Percentiles rank a stretch among this genome's conserved stretches.
Evolutionary conservation across 2,113 vertebrate species (phyloP).

Genomic region (Neomonachus schauinslandi): DNA sequence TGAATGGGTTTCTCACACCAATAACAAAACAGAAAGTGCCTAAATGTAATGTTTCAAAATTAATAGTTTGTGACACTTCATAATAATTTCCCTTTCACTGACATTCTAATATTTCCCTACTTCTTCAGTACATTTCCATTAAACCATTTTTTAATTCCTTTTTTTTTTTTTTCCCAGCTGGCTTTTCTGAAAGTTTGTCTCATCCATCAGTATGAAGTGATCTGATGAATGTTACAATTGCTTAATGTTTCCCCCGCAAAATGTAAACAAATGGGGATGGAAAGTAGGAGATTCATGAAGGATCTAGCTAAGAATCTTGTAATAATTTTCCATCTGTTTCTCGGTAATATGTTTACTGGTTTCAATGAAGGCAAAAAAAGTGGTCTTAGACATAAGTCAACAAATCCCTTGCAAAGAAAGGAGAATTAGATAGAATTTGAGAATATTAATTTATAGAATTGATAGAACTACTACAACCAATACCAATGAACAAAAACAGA

Average conservation of each 20-base stretch:
- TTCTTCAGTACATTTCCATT: not conserved
- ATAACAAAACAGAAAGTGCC: not conserved
- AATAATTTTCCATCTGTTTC: conserved; percentile 46
- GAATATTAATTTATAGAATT: not conserved
- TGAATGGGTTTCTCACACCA: not conserved
- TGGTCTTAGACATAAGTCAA: not conserved
- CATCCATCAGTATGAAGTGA: not conserved
- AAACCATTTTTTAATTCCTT: not conserved
- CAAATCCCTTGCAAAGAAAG: not conserved
- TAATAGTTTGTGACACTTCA: not conserved
- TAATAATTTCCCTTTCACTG: not conserved
- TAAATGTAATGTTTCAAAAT: not conserved
- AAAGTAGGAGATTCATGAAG: not conserved
- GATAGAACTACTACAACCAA: not conserved
- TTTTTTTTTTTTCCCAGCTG: not conserved
- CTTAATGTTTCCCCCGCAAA: not conserved
- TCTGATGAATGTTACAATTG: not conserved
- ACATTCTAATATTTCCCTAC: not conserved
- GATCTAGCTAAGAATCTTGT: not conserved
- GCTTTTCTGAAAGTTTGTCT: not conserved
- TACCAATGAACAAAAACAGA: not conserved
- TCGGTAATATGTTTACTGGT: conserved; percentile 26
- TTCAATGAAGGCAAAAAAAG: not conserved
- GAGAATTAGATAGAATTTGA: not conserved
- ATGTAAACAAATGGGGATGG: not conserved